Conservation (phyloP, 1,140 invertebrate genomes). For the Parasteatoda tepidariorum region DNA sequence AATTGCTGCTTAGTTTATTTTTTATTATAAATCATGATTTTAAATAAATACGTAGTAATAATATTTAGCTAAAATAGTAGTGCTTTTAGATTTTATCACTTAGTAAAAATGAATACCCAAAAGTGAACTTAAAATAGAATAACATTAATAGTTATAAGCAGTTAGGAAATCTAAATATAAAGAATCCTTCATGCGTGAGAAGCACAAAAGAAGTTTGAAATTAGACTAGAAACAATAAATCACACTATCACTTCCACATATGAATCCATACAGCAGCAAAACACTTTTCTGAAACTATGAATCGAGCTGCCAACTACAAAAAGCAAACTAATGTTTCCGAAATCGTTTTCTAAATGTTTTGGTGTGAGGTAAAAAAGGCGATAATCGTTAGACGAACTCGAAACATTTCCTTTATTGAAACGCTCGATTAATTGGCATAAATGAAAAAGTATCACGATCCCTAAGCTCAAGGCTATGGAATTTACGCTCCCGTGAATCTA, state of each 20-base stretch:
- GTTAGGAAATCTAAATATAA: too few species aligned
- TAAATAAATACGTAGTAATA: too few species aligned
- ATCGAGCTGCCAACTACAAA: not conserved
- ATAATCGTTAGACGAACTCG: slow-evolving; percentile 12
- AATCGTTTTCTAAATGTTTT: not conserved
- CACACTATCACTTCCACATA: not conserved
- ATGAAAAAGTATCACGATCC: not conserved
- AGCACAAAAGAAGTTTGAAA: too few species aligned
- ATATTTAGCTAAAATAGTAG: too few species aligned
- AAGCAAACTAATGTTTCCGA: not conserved
- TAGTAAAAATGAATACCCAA: too few species aligned
- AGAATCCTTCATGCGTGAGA: too few species aligned
- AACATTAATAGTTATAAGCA: too few species aligned
- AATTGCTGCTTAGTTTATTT: not conserved
- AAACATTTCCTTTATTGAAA: slow-evolving; percentile 4
- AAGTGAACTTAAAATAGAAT: too few species aligned
- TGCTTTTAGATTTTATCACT: too few species aligned
- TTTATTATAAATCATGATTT: too few species aligned
- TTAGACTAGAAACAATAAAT: not conserved
- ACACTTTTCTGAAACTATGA: not conserved
- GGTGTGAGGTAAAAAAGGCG: not conserved
- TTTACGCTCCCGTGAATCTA: not conserved
- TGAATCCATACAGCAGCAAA: not conserved
- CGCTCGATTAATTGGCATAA: slow-evolving; percentile 3
- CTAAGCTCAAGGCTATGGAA: not conserved